These are phyloP conservation scores for Zaprionus tsacasi DNA, from an alignment of 1,140 invertebrate species.

Conservation along the genomic window DNA sequence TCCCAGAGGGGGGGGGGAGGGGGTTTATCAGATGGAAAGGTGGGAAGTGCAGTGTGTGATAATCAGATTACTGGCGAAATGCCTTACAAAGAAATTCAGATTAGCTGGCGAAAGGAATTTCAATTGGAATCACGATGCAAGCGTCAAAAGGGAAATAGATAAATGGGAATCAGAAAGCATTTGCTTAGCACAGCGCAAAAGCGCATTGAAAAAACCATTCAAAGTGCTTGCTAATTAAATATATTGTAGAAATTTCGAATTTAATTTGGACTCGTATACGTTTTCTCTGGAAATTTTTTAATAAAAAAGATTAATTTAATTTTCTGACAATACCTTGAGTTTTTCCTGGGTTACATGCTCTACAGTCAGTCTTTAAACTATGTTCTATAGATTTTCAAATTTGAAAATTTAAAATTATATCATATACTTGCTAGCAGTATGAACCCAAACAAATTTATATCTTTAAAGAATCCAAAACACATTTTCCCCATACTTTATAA, in stretches of 20 bases:
- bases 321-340: no score
- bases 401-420: no score
- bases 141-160: background rate
- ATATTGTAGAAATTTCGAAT: background rate
- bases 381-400: no score
- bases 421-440: background rate
- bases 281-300: no score
- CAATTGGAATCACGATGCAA: constrained; percentile 25
- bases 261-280: background rate
- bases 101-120: constrained; percentile 31
- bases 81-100: constrained; percentile 23
- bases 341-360: background rate
- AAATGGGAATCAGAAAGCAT: background rate
- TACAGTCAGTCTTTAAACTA: background rate
- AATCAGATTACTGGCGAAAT: constrained; percentile 66
- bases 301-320: no score
- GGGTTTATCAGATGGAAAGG: no score
- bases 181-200: background rate
- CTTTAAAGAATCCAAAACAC: background rate
- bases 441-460: no score
- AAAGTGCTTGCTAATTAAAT: background rate
- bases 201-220: background rate
- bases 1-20: constrained; percentile 3
- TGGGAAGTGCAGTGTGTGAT: constrained; percentile 40
- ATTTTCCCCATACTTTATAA: background rate